Base-by-base conservation (phyloP, 53 echinoderm and acorn worm genomes). In the Astropecten irregularis region DNA sequence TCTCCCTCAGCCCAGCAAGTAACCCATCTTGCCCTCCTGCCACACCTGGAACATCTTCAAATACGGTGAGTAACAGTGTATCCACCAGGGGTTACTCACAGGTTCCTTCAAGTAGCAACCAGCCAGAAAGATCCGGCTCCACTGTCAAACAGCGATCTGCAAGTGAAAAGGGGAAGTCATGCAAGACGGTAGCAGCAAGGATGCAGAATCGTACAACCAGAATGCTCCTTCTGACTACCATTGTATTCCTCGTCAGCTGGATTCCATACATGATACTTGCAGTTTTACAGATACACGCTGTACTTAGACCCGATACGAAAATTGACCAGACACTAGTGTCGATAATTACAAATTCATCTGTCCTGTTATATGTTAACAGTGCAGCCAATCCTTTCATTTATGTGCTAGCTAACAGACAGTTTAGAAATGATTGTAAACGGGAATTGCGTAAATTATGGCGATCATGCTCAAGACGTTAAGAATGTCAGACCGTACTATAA, bases 321-420 rank as follows among this genome's bases (percentile, higher is more conserved):
- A 32, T 60, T 11, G 38, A 19, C 7, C 0, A 1, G 27, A 19
- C 56, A 15, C 22, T 39, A 9, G n/a, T 62, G 0, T 2, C 8
- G 0, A 35, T 66, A 21, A 34, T 66, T 18, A 49, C 4, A 14
- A 79, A 22, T 5, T 61, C 79, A 29, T 42, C 79, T 16, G 64
- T 71, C 20, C 66, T 88, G 15, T 63, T 88, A 4, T 81, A 77
- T 23, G 61, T 92, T 36, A 93, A 93, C 47, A 87, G 90, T 60
- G 93, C 88, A 0, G 85, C 69, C 16, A 93, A 93, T 60, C 93
- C 93, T 8, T 87, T 93, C 33, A 71, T 93, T 13, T 93, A 93
- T 40, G 85, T 85, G 9, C 68, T 93, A 0, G 84, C 90, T 18
- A 93, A 93, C 44, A 66, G 84, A 25, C 73, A 90, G 34, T 93